phyloP scores from a whole-genome alignment of 2,797 vertebrate genomes.

The Malurus leucopterus region DNA sequence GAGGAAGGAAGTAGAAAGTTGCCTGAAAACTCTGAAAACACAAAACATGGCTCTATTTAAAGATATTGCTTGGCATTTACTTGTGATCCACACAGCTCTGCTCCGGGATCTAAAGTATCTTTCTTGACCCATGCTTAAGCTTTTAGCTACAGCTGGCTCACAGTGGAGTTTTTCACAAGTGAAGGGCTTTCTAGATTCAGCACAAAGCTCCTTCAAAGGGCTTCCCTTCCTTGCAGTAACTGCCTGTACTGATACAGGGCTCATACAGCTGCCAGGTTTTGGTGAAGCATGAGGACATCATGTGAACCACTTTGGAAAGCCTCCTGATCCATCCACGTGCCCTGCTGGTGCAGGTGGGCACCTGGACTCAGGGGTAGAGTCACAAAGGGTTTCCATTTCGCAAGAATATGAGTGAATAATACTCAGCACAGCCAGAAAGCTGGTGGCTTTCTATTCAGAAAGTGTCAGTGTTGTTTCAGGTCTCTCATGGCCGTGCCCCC shows the following conservation, averaged over 20 bases:
- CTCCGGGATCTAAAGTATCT: background rate
- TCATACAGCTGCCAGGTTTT: background rate
- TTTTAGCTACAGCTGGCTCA: background rate
- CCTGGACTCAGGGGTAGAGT: background rate
- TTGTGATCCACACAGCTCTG: background rate
- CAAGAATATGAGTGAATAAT: background rate
- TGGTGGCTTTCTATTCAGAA: background rate
- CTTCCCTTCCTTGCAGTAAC: background rate
- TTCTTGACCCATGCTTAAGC: background rate
- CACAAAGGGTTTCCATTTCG: background rate
- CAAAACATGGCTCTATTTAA: background rate
- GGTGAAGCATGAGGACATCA: background rate
- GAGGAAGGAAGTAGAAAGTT: background rate
- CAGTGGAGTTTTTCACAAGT: background rate
- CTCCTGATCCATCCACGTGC: background rate
- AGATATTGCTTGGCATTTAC: background rate
- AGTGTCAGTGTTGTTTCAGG: background rate
- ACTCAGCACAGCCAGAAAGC: background rate
- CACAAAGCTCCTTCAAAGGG: background rate
- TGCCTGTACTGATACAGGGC: background rate
- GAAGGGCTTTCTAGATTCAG: background rate
- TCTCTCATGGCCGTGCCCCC: background rate
- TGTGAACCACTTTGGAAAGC: background rate
- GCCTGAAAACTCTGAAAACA: background rate
- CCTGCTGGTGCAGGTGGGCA: background rate